Percentiles rank a stretch among this genome's conserved stretches.
Conservation (phyloP, 2,797 vertebrate genomes). For the Tarsius wallacei region DNA sequence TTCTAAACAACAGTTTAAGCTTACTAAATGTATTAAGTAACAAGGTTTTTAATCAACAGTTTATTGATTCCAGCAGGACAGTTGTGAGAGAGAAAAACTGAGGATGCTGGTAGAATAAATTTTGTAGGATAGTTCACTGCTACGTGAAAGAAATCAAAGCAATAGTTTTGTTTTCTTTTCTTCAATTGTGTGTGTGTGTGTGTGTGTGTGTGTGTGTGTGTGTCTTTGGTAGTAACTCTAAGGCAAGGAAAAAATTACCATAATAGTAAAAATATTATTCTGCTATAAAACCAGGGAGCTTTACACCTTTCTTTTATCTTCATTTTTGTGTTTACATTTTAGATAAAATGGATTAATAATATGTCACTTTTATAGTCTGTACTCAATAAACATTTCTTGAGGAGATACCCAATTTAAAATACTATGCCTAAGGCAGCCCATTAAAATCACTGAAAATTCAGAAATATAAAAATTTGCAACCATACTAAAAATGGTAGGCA, state of each 20-base stretch:
- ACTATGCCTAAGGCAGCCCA: not conserved
- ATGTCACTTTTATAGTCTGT: not conserved
- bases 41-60: constrained; percentile 91
- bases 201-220: no score
- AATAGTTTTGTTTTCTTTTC: constrained; percentile 23
- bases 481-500: not conserved
- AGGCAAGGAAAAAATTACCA: not conserved
- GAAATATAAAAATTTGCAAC: not conserved
- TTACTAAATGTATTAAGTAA: constrained; percentile 91
- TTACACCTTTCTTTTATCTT: not conserved
- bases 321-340: not conserved
- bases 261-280: constrained; percentile 6
- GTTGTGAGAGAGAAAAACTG: constrained; percentile 79
- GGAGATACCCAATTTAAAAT: constrained; percentile 31
- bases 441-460: constrained; percentile 22
- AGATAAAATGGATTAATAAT: constrained; percentile 6
- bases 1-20: constrained; percentile 91
- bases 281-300: not conserved
- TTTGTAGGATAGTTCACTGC: constrained; percentile 74
- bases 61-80: constrained; percentile 91
- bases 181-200: no score
- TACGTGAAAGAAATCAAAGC: constrained; percentile 85
- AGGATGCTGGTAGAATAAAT: constrained; percentile 79
- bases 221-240: constrained; percentile 76
- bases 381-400: constrained; percentile 31